A percentile compares a stretch with the other conserved stretches of the same genome.
phyloP scores from a whole-genome alignment of 35 echinoderm and acorn worm genomes.

The Apostichopus japonicus region DNA sequence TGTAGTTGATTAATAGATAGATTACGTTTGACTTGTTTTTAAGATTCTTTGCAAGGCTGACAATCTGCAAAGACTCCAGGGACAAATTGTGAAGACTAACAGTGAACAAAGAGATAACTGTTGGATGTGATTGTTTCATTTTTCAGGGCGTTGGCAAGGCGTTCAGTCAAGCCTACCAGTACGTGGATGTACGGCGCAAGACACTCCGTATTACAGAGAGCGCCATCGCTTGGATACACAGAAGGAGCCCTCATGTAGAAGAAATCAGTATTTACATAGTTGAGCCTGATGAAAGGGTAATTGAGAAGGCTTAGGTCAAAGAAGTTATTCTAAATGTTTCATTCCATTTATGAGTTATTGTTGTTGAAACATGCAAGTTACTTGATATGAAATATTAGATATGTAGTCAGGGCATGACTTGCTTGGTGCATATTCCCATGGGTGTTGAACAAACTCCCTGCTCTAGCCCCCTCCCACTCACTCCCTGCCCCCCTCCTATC shows the following conservation, averaged over 20 bases:
- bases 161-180: slow-evolving; percentile 85
- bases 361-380: too few species aligned
- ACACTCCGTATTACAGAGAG: slow-evolving; percentile 97
- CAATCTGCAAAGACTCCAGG: too few species aligned
- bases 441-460: not conserved
- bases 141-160: slow-evolving; percentile 88
- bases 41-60: too few species aligned
- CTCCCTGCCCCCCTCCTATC: too few species aligned
- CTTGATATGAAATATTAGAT: not conserved
- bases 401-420: not conserved
- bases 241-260: slow-evolving; percentile 86
- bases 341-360: too few species aligned
- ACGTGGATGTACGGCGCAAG: slow-evolving; percentile 94
- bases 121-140: too few species aligned
- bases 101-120: too few species aligned
- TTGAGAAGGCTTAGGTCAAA: not conserved
- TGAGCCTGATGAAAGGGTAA: slow-evolving; percentile 99
- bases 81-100: too few species aligned
- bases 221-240: slow-evolving; percentile 96
- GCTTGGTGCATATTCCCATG: not conserved
- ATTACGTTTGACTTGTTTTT: too few species aligned
- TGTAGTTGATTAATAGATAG: too few species aligned
- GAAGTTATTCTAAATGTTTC: too few species aligned
- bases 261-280: slow-evolving; percentile 97
- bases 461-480: too few species aligned